Base-by-base conservation (phyloP, 2,113 vertebrate species). In the Mormyrus lacerda region DNA sequence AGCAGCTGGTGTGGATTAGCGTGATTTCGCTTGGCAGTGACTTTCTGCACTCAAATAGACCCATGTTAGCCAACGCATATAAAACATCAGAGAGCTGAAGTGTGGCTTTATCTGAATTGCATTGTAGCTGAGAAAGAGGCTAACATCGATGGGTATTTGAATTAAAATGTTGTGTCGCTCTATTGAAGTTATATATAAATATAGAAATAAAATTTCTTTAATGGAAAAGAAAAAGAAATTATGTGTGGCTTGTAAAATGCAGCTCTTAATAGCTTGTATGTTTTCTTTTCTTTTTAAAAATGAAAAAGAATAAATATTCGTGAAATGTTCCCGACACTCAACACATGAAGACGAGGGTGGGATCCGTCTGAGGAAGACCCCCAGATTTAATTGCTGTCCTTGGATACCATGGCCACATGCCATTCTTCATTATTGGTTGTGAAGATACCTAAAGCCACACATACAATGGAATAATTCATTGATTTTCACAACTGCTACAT, bases 1-100 rank as follows among this genome's bases (percentile, higher is more conserved):
- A 50, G 89, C 94, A 95, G 94, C 93, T 94, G 94, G 90, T 92
- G 87, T 87, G 51, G 90, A 91, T 94, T 91, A 91, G 89, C 73
- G 83, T 87, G 44, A 88, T 91, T 93, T 93, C 92, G 92, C 92
- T 90, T 61, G 89, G 87, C 87, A 88, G 83, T 91, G 89, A 87
- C 47, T 48, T 76, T 51, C 87, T 91, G 45, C 73, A 89, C 69
- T 91, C 91, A 73, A 79, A 83, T 89, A 69, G 31, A 89, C 85
- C 89, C 87, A 69, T 76, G 69, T 89, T 89, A 83, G 89, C 92
- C 48, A n/a, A 87, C 58, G 86, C 84, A 90, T 91, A 88, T 91
- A 17, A 65, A 89, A 24, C 61, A 69, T 51, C 91, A 91, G 89
- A 90, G 50, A 83, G 61, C 76, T 4, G 47, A 35, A 55, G 48